Conservation (phyloP, 2,113 vertebrate genomes). For the Sinocyclocheilus grahami region DNA sequence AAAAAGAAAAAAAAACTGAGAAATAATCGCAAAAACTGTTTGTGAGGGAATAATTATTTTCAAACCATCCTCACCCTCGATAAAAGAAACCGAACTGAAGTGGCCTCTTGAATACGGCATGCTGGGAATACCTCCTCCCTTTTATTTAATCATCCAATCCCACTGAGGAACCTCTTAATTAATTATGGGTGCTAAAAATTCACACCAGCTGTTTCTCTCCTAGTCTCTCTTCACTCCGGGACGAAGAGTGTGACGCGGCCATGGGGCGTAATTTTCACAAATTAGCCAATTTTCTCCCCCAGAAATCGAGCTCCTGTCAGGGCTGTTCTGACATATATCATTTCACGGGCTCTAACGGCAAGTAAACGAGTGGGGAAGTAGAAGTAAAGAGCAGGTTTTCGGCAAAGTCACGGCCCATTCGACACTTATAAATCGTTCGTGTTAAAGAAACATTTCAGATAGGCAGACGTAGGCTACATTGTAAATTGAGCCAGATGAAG, state of each 20-base stretch:
- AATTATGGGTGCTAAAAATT: constrained; percentile 85
- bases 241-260: constrained; percentile 66
- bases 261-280: constrained; percentile 64
- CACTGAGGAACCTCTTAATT: constrained; percentile 81
- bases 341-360: constrained; percentile 50
- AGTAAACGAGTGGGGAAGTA: constrained; percentile 24
- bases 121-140: constrained; percentile 74
- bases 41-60: constrained; percentile 67
- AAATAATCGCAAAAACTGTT: constrained; percentile 72
- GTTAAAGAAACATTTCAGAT: constrained; percentile 72
- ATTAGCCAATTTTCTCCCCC: constrained; percentile 59
- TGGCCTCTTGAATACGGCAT: constrained; percentile 71
- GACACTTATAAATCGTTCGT: constrained; percentile 56
- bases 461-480: constrained; percentile 57
- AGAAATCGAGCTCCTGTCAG: constrained; percentile 63
- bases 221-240: constrained; percentile 56
- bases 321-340: constrained; percentile 64
- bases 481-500: constrained; percentile 69
- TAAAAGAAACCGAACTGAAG: constrained; percentile 72
- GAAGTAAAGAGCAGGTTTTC: constrained; percentile 42
- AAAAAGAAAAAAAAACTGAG: not conserved
- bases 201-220: constrained; percentile 80
- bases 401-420: constrained; percentile 50
- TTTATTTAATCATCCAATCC: constrained; percentile 85
- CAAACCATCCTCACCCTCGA: constrained; percentile 48